Percentiles rank a stretch among this genome's conserved stretches.
These are phyloP conservation scores for Setipinna tenuifilis DNA, from an alignment of 2,797 vertebrate species.

Conservation along the genomic window DNA sequence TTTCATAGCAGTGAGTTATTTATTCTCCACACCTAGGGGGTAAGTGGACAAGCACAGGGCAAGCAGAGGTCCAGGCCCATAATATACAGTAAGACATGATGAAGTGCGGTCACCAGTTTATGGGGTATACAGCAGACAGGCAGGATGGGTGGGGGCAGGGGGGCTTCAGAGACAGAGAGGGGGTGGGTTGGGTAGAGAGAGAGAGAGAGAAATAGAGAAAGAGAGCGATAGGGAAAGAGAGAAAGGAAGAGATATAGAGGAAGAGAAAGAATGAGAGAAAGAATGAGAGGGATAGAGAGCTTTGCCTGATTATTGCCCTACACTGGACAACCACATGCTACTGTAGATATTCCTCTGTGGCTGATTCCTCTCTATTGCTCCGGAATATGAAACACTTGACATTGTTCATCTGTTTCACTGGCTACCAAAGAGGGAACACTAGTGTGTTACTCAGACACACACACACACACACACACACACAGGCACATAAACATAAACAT, in stretches of 20 bases:
- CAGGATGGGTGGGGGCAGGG: no score
- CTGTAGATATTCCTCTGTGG: no score
- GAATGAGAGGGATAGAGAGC: neutral
- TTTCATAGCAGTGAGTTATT: conserved; percentile 26
- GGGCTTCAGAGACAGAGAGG: neutral
- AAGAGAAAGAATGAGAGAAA: neutral
- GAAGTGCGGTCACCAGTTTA: neutral
- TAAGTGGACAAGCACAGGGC: neutral
- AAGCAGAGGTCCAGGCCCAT: neutral
- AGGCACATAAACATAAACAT: neutral
- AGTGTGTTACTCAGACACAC: neutral
- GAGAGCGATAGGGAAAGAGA: neutral
- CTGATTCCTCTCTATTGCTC: no score
- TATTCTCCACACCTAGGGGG: neutral
- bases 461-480: neutral
- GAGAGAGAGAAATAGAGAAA: neutral
- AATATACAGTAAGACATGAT: neutral
- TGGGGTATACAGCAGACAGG: neutral
- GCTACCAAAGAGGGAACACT: neutral
- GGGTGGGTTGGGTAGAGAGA: neutral
- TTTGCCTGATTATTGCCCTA: neutral
- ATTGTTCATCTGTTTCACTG: neutral
- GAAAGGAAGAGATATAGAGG: neutral
- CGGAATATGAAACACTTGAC: neutral
- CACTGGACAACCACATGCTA: neutral